Evolutionary conservation across 2,797 vertebrate genomes (phyloP).

Genomic region (Pantherophis vulpinus): DNA sequence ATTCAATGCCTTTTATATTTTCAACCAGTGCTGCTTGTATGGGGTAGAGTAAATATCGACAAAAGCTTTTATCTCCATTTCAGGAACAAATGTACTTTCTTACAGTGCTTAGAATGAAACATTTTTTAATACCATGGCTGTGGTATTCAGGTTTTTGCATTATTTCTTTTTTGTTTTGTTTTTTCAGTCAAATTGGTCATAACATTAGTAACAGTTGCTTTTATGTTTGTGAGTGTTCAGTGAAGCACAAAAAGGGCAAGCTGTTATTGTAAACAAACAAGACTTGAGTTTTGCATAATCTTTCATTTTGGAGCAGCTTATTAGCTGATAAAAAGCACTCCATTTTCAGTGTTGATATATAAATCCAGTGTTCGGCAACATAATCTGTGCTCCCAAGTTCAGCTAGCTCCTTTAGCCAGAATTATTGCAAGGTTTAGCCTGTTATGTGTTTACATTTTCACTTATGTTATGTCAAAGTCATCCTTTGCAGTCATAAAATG

Average conservation of each 20-base stretch:
- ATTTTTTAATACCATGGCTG: background rate
- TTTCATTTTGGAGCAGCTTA: background rate
- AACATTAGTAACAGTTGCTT: background rate
- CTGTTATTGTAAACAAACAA: background rate
- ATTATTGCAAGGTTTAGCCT: slow-evolving; percentile 13
- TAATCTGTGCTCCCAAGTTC: background rate
- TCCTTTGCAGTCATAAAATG: slow-evolving; percentile 1
- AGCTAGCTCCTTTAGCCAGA: slow-evolving; percentile 29
- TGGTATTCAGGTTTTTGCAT: background rate
- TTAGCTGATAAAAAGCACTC: background rate
- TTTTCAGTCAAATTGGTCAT: background rate
- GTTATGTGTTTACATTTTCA: slow-evolving; percentile 4
- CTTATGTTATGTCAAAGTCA: slow-evolving; percentile 5
- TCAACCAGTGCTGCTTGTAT: background rate
- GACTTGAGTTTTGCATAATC: background rate
- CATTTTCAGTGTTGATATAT: background rate
- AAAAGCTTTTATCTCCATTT: background rate
- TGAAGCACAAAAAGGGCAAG: background rate
- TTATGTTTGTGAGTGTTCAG: background rate
- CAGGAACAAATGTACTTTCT: background rate
- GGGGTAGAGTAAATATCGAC: background rate
- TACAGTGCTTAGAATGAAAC: background rate
- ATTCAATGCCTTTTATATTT: background rate
- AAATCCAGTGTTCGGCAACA: background rate
- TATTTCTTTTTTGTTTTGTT: background rate